These are phyloP conservation scores for Galaxea fascicularis DNA, from an alignment of 92 coral and sea anemone genomes.

Conservation along the genomic window DNA sequence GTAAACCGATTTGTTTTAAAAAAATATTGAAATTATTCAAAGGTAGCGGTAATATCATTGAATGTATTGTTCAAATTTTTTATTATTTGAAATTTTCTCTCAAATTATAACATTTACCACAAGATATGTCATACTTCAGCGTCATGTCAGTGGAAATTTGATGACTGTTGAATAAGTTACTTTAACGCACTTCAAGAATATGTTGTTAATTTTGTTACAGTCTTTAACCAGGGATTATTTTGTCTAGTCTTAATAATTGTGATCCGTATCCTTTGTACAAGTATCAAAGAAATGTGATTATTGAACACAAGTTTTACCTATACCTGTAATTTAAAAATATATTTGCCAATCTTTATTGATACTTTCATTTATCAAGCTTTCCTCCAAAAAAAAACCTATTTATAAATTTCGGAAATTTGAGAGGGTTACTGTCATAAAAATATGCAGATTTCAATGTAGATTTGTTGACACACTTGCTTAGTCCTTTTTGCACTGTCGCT, in stretches of 20 bases:
- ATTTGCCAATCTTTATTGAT: not conserved
- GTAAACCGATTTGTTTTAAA: not conserved
- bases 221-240: not conserved
- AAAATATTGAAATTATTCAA: not conserved
- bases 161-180: not conserved
- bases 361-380: not conserved
- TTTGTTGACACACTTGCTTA: no score
- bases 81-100: not conserved
- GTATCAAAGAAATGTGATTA: not conserved
- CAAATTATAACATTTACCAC: no score
- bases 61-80: no score
- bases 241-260: not conserved
- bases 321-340: not conserved
- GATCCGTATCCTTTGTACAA: not conserved
- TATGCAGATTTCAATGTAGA: slow-evolving; percentile 7
- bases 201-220: not conserved
- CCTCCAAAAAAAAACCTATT: not conserved
- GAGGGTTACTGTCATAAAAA: not conserved
- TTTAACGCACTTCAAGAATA: not conserved
- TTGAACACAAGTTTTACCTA: not conserved
- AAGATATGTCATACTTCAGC: not conserved
- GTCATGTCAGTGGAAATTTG: not conserved
- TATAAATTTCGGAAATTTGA: no score
- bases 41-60: not conserved
- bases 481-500: no score